Evolutionary conservation across 1,140 invertebrate genomes (phyloP).

Genomic region (Pseudachorutes palmiensis): DNA sequence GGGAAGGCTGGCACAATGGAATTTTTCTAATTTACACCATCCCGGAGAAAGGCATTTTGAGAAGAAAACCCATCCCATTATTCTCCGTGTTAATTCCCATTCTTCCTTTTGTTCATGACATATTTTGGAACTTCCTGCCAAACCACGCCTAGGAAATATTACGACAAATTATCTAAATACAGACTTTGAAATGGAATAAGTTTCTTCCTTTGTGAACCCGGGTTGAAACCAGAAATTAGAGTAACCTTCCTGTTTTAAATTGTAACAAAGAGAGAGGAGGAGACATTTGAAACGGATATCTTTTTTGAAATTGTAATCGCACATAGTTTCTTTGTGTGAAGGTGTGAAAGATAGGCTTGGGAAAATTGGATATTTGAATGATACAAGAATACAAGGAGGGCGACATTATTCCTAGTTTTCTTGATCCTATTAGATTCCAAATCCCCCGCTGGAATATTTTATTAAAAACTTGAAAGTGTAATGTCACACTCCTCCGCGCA

Average conservation of each 20-base stretch:
- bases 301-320: no score
- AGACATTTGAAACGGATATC: no score
- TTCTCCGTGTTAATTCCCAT: background rate
- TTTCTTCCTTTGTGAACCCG: no score
- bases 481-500: background rate
- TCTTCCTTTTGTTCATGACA: slow-evolving; percentile 7
- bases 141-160: slow-evolving; percentile 4
- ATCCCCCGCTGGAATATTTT: background rate
- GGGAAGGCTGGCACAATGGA: background rate
- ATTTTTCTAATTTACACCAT: background rate
- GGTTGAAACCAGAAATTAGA: no score
- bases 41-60: no score
- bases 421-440: background rate
- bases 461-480: slow-evolving; percentile 13
- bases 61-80: background rate
- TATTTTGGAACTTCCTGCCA: background rate
- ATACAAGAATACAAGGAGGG: no score
- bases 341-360: background rate
- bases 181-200: no score
- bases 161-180: no score
- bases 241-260: no score
- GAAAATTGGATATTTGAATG: background rate
- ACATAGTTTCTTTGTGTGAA: no score
- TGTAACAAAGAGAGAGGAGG: no score
- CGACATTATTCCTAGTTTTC: no score